phyloP scores from a whole-genome alignment of 2,113 vertebrate genomes.

The Aphyosemion australe region DNA sequence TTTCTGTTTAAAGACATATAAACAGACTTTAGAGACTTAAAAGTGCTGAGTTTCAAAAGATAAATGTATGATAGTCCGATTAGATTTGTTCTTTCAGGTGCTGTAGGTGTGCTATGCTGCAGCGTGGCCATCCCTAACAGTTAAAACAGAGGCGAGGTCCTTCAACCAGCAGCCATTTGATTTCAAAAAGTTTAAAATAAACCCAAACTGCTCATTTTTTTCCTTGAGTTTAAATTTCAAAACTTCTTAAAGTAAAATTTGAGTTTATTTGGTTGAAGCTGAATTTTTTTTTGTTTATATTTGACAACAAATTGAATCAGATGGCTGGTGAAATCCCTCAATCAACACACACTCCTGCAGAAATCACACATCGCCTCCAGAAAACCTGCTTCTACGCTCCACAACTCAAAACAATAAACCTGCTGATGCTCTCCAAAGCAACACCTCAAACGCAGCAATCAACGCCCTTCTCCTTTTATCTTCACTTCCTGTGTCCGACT shows the following conservation, averaged over 20 bases:
- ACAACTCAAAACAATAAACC: constrained; percentile 27
- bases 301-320: constrained; percentile 11
- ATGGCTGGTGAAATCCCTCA: constrained; percentile 48
- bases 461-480: constrained; percentile 5
- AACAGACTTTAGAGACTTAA: too few relatives aligned
- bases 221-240: neutral
- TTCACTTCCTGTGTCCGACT: constrained; percentile 22
- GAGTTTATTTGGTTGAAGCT: neutral
- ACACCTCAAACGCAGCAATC: constrained; percentile 12
- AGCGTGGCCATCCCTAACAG: constrained; percentile 17
- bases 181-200: too few relatives aligned
- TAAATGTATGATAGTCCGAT: neutral
- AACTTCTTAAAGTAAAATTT: neutral
- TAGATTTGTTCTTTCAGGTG: neutral
- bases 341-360: constrained; percentile 16
- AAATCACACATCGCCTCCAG: constrained; percentile 14
- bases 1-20: too few relatives aligned
- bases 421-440: constrained; percentile 20
- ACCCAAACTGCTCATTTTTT: neutral
- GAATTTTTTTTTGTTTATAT: neutral
- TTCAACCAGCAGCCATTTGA: constrained; percentile 40
- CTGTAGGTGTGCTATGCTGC: constrained; percentile 6
- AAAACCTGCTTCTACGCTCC: constrained; percentile 18
- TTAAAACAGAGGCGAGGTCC: constrained; percentile 4
- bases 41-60: neutral